These are phyloP conservation scores for Teinopalpus imperialis DNA, from an alignment of 2,888 invertebrate species.

Conservation along the genomic window DNA sequence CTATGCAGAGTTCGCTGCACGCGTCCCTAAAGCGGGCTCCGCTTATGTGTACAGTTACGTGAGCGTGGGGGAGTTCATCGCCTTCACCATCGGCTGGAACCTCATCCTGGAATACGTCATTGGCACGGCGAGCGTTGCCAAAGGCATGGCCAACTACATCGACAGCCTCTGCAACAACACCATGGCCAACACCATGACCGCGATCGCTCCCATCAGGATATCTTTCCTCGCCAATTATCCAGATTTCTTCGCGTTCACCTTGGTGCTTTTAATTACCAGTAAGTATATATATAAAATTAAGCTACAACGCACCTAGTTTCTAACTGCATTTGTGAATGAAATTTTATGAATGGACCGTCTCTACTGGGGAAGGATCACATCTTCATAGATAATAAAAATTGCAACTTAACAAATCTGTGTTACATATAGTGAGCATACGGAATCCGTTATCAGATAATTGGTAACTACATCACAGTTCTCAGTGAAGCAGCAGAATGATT, in stretches of 20 bases:
- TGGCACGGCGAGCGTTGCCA: constrained; percentile 90
- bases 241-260: constrained; percentile 88
- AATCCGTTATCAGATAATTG: too few relatives aligned
- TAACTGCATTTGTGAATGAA: too few relatives aligned
- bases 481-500: too few relatives aligned
- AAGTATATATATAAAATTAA: too few relatives aligned
- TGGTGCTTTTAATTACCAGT: constrained; percentile 87
- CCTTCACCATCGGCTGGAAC: constrained; percentile 97
- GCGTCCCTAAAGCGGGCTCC: constrained; percentile 94
- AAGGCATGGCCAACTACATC: constrained; percentile 89
- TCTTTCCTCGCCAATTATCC: constrained; percentile 87
- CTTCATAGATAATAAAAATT: too few relatives aligned
- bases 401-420: too few relatives aligned
- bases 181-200: constrained; percentile 84
- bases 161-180: constrained; percentile 87
- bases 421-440: too few relatives aligned
- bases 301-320: too few relatives aligned
- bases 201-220: constrained; percentile 84
- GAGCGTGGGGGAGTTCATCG: constrained; percentile 94
- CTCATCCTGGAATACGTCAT: constrained; percentile 94
- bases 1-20: constrained; percentile 94
- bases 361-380: too few relatives aligned
- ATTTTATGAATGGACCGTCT: too few relatives aligned
- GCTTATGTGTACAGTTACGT: constrained; percentile 97
- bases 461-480: too few relatives aligned